Conservation (phyloP, 2,797 vertebrate genomes). For the Crenichthys baileyi region DNA sequence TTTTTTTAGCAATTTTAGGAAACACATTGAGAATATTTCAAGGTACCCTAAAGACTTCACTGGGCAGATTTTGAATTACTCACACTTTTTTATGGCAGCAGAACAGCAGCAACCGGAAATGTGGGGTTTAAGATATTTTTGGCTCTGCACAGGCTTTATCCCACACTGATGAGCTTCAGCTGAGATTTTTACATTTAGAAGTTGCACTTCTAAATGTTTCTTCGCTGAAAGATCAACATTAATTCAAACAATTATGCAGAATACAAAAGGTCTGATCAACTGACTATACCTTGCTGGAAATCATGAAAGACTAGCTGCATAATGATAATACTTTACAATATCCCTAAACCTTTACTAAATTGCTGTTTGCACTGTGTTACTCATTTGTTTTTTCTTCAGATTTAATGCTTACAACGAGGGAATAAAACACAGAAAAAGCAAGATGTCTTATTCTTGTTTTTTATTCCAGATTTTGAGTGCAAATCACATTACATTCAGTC, state of each 20-base stretch:
- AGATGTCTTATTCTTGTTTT: background rate
- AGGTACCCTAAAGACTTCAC: slow-evolving; percentile 24
- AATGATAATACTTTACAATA: background rate
- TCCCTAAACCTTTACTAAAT: background rate
- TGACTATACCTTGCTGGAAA: background rate
- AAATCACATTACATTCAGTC: no score
- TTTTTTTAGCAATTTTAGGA: slow-evolving; percentile 31
- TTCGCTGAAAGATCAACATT: slow-evolving; percentile 3
- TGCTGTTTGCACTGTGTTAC: background rate
- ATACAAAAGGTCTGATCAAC: background rate
- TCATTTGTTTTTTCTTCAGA: background rate
- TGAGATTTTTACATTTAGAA: slow-evolving; percentile 53
- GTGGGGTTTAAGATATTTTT: slow-evolving; percentile 67
- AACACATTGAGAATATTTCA: slow-evolving; percentile 49
- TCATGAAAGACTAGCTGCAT: background rate
- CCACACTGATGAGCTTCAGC: slow-evolving; percentile 57
- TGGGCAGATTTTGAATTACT: slow-evolving; percentile 57
- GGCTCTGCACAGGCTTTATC: slow-evolving; percentile 55
- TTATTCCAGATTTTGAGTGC: no score
- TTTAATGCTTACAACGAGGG: background rate
- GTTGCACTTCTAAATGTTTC: slow-evolving; percentile 32
- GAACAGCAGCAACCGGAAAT: slow-evolving; percentile 55
- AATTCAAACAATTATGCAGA: background rate
- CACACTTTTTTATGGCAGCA: slow-evolving; percentile 51
- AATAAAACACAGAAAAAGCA: background rate